These are phyloP conservation scores for Mareca penelope DNA, from an alignment of 2,797 vertebrate species.

Conservation along the genomic window DNA sequence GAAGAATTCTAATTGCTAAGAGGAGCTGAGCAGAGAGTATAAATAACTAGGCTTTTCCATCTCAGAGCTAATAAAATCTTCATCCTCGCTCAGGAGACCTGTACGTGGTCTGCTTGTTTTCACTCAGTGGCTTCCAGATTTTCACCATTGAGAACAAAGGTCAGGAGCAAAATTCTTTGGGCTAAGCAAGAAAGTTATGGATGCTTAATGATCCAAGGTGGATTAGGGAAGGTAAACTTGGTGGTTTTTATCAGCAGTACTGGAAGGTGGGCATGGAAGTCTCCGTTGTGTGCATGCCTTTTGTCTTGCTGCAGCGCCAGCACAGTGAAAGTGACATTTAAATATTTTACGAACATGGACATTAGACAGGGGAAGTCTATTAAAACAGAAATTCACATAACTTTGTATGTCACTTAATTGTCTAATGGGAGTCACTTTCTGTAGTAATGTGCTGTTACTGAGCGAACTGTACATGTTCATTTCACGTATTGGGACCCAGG, in stretches of 20 bases:
- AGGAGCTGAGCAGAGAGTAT: not conserved
- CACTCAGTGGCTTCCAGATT: not conserved
- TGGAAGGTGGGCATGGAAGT: accelerated
- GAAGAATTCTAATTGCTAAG: not conserved
- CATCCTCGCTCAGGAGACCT: accelerated
- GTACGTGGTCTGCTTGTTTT: accelerated
- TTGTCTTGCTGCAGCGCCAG: not conserved
- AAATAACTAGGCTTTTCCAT: not conserved
- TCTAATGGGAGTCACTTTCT: not conserved
- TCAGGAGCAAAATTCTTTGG: accelerated
- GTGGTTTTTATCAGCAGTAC: accelerated
- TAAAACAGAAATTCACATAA: not conserved
- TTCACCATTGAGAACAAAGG: accelerated
- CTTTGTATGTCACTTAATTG: not conserved
- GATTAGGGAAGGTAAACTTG: accelerated
- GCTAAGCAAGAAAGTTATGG: not conserved
- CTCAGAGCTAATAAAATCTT: not conserved
- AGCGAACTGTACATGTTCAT: accelerated
- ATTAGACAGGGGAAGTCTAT: not conserved
- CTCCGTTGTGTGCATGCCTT: accelerated
- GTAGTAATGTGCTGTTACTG: not conserved
- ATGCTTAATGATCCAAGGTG: accelerated
- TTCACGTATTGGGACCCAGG: not conserved
- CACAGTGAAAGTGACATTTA: accelerated
- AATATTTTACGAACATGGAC: not conserved